A percentile compares a stretch with the other conserved stretches of the same genome.
Evolutionary conservation across 1,140 invertebrate genomes (phyloP).

Genomic region (Heliconius hermathena): DNA sequence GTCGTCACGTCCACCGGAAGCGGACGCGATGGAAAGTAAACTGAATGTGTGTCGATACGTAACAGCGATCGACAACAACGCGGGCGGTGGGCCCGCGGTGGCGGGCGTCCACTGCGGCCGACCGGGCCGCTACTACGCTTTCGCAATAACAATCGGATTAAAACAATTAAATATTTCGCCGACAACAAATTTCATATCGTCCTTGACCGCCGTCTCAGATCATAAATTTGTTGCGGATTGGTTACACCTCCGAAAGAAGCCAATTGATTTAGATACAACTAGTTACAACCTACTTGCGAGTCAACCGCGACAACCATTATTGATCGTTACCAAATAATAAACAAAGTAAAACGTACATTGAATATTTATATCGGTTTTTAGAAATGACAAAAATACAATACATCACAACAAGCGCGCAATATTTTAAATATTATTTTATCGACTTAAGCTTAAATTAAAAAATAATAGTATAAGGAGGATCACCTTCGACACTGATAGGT

Average conservation of each 20-base stretch:
- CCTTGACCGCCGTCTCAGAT: slow-evolving; percentile 35
- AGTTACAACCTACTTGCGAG: background rate
- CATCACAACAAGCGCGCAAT: too few species aligned
- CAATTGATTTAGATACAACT: background rate
- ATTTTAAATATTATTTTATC: background rate
- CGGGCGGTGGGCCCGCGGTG: too few species aligned
- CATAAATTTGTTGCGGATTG: slow-evolving; percentile 7
- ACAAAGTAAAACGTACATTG: background rate
- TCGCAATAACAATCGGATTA: slow-evolving; percentile 2
- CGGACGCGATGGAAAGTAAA: slow-evolving; percentile 44
- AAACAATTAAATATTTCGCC: slow-evolving; percentile 29
- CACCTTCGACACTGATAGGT: slow-evolving; percentile 14
- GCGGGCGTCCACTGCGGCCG: background rate
- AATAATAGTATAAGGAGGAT: background rate
- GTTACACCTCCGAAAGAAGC: slow-evolving; percentile 1
- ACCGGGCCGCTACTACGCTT: slow-evolving; percentile 5
- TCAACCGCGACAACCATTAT: background rate
- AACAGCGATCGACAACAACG: slow-evolving; percentile 12
- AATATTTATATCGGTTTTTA: background rate
- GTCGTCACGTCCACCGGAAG: too few species aligned
- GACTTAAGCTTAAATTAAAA: background rate
- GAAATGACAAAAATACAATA: background rate
- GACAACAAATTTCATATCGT: slow-evolving; percentile 24
- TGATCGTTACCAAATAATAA: background rate
- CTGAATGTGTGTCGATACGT: slow-evolving; percentile 43